Evolutionary conservation across 2,888 invertebrate genomes (phyloP), one percentile per base, ranked within the genome.

Genomic region (Eupsilia transversa): DNA sequence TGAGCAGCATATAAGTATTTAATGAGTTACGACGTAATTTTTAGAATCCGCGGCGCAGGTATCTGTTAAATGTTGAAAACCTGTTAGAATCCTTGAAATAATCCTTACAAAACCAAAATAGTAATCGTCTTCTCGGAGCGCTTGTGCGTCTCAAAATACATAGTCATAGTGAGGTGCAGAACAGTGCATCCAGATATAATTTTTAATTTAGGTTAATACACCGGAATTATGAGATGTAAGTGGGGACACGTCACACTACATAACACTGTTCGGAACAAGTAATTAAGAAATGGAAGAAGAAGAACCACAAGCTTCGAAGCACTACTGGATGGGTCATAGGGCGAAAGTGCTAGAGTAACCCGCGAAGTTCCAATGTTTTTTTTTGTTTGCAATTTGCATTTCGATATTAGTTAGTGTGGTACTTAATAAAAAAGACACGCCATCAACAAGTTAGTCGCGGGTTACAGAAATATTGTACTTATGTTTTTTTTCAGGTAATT

Each of bases 101-200:
- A 35, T 30, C 23, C 30, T 69, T n/a, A 0, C 46, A 46, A 46
- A 54, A 54, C 9, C 17, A 54, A 60, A 60, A 59, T 35, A 43
- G 0, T 6, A 33, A 52, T 43, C n/a, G 7, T 35, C 17, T 61
- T 43, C 35, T 12, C 17, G 35, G 33, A 35, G n/a, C 33, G n/a
- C 35, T 46, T 30, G 30, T n/a, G 35, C 38, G 27, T 49, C 60
- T 41, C 23, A 20, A 33, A 49, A 57, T 43, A 72, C 20, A 14
- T 74, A 41, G 10, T 74, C n/a, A 49, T 60, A 74, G 60, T 59
- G 74, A 74, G 72, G 74, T 60, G 73, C 74, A 41, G n/a, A 57
- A 60, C n/a, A 41, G 30, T 30, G 43, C 10, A 46, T n/a, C 12
- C 43, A 57, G 9, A 46, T 38, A 38, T 30, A 23, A 35, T 72